A percentile compares a stretch with the other conserved stretches of the same genome.
phyloP scores from a whole-genome alignment of 2,888 invertebrate genomes.

The Sylvicola cinctus region DNA sequence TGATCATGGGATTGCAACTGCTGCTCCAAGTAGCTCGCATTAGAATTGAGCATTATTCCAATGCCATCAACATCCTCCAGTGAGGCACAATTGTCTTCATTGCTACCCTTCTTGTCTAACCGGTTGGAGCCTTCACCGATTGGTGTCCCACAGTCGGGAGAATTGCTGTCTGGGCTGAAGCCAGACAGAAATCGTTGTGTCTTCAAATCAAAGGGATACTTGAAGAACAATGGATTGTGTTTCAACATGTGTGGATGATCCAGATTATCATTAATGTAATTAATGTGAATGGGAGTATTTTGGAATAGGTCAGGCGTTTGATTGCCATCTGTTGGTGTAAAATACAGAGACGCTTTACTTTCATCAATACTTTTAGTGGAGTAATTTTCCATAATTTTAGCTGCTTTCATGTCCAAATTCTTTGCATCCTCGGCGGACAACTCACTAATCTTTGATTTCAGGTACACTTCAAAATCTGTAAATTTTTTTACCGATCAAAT shows the following conservation, averaged over 20 bases:
- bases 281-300: slow-evolving; percentile 30
- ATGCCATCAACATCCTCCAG: too few species aligned
- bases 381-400: slow-evolving; percentile 2
- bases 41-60: too few species aligned
- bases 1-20: too few species aligned
- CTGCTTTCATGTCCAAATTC: not conserved
- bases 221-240: not conserved
- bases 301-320: slow-evolving; percentile 28
- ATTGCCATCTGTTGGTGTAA: slow-evolving; percentile 58
- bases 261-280: slow-evolving; percentile 21
- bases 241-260: slow-evolving; percentile 11
- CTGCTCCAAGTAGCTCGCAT: too few species aligned
- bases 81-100: too few species aligned
- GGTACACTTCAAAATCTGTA: slow-evolving; percentile 23
- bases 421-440: not conserved
- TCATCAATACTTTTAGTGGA: slow-evolving; percentile 20
- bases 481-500: not conserved
- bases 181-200: not conserved
- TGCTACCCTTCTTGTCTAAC: too few species aligned
- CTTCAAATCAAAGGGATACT: not conserved
- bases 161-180: too few species aligned
- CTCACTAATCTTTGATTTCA: slow-evolving; percentile 17
- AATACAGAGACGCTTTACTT: slow-evolving; percentile 56
- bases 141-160: too few species aligned
- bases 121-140: too few species aligned